These are phyloP conservation scores for Mayetiola destructor DNA, from an alignment of 2,888 invertebrate genomes.

Conservation along the genomic window DNA sequence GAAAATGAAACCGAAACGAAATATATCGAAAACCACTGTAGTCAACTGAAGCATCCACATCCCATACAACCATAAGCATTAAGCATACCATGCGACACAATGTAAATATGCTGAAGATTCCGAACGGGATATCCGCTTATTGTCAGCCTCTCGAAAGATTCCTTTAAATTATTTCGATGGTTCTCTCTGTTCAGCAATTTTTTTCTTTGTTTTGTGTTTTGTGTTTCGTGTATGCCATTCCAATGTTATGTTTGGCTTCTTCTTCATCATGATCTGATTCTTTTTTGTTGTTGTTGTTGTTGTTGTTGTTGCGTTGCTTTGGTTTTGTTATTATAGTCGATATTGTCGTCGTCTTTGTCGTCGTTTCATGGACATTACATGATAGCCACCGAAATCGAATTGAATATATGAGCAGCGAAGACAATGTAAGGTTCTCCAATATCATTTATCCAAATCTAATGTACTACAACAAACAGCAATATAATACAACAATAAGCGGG, in stretches of 20 bases:
- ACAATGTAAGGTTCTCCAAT: no score
- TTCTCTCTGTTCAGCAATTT: background rate
- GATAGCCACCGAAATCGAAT: no score
- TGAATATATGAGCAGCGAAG: no score
- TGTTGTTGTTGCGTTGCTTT: background rate
- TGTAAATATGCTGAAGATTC: background rate
- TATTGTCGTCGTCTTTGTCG: no score
- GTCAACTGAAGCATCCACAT: no score
- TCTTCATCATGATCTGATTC: no score
- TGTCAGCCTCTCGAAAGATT: constrained; percentile 3
- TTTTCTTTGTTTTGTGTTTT: background rate
- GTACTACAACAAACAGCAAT: background rate
- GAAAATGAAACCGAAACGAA: background rate
- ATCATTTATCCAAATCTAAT: no score
- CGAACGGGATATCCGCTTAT: constrained; percentile 4
- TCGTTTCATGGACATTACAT: no score
- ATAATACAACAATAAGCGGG: background rate
- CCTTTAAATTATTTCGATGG: background rate
- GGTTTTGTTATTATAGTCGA: background rate
- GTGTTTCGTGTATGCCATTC: background rate
- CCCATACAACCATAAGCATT: no score
- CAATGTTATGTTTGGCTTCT: no score
- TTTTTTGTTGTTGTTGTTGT: background rate
- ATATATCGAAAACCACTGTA: no score
- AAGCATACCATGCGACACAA: background rate